Conservation (phyloP, 2,113 vertebrate genomes). For the Mirounga angustirostris region DNA sequence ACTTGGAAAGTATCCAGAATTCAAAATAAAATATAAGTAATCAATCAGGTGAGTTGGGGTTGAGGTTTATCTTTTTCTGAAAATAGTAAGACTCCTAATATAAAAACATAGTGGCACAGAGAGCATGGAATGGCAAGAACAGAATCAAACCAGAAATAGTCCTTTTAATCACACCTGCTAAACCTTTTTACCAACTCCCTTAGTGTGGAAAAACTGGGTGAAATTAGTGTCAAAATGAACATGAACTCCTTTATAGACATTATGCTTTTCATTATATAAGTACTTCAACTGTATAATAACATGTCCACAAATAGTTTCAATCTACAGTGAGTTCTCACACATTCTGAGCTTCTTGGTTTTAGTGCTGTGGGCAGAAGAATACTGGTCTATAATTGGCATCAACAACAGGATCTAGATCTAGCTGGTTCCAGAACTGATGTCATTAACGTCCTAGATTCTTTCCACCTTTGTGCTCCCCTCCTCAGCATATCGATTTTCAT, state of each 20-base stretch:
- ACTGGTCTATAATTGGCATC: not conserved
- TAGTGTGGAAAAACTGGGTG: not conserved
- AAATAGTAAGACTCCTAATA: not conserved
- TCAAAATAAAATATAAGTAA: conserved; percentile 21
- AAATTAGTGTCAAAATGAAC: conserved; percentile 11
- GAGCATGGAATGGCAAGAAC: not conserved
- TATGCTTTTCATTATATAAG: not conserved
- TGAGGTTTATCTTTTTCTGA: not conserved
- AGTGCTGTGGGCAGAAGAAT: not conserved
- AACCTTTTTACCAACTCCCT: not conserved
- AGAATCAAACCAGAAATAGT: not conserved
- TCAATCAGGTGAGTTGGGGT: not conserved
- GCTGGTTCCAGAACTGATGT: not conserved
- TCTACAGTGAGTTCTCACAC: not conserved
- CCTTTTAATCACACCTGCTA: not conserved
- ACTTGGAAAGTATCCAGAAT: not conserved
- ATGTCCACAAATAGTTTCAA: not conserved
- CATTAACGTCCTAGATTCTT: not conserved
- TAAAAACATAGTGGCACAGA: not conserved
- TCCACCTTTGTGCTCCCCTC: not conserved
- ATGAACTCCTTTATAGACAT: not conserved
- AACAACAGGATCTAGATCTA: not conserved
- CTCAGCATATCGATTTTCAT: not conserved
- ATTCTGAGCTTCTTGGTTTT: not conserved
- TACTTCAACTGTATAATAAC: not conserved